Base-by-base conservation (phyloP, 2,113 vertebrate species). In the Pycnonotus jocosus region DNA sequence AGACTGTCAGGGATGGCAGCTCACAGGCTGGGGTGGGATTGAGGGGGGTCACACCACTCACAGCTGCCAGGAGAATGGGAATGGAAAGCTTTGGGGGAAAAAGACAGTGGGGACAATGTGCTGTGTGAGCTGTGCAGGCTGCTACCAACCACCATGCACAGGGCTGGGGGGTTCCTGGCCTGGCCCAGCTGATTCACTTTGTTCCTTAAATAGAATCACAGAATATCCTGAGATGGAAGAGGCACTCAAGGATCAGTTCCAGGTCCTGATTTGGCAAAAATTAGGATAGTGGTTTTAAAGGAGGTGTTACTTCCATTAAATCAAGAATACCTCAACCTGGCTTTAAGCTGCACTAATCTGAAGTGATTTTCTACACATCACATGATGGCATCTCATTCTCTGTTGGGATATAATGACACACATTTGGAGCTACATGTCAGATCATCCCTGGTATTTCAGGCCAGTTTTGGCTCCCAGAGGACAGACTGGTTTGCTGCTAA, bases 141-240 rank as follows among this genome's bases (percentile, higher is more conserved):
- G 69, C 60, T 85, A 7, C 20, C 31, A 24, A 30, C 25, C 42
- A 13, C 0, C 4, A 12, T 2, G 3, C 70, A 14, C 1, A 1
- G 78, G n/a, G 64, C 25, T 77, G 44, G 12, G 35, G 28, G 31
- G 19, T 11, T 57, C 50, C 77, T 47, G 58, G 10, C 30, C 2
- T 4, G 50, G 12, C 35, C 5, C 6, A n/a, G 40, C 6, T 56
- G 37, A 33, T 58, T 28, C 9, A 8, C 9, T 58, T 84, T 11
- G 19, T 33, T 60, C 38, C 47, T 68, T 84, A 51, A 30, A 35
- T 3, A 68, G n/a, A 54, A 40, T 58, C 78, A 54, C 21, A 27
- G 24, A 47, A 40, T 35, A 40, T 23, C 17, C 40, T 60, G 47
- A 15, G 40, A 1, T 40, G n/a, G 16, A 31, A 74, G 21, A 20